phyloP scores from a whole-genome alignment of 2,888 invertebrate genomes.

The Ecdyonurus torrentis region DNA sequence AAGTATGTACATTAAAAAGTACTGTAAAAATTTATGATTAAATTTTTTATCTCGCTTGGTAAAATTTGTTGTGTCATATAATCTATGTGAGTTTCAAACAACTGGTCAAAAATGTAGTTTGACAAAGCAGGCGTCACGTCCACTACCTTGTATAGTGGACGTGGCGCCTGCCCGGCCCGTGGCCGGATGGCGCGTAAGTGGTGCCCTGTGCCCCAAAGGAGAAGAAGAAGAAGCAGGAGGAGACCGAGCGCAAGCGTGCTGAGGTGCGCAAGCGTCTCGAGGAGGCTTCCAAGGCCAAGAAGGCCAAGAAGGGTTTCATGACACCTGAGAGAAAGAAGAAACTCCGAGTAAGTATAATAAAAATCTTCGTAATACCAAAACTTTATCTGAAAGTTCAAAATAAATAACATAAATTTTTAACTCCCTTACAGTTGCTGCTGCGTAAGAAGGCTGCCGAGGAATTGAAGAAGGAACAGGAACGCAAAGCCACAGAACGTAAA shows the following conservation, averaged over 20 bases:
- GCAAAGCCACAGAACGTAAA: constrained; percentile 95
- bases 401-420: neutral
- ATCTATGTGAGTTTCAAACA: too few species aligned
- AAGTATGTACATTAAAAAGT: too few species aligned
- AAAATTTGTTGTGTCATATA: too few species aligned
- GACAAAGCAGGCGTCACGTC: too few species aligned
- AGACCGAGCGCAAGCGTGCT: constrained; percentile 96
- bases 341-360: constrained; percentile 70
- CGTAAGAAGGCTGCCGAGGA: constrained; percentile 99
- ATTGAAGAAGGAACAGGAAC: constrained; percentile 97
- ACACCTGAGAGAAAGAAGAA: constrained; percentile 99
- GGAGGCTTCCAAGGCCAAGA: constrained; percentile 96
- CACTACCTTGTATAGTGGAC: too few species aligned
- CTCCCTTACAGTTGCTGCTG: constrained; percentile 64
- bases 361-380: neutral
- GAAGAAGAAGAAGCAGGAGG: constrained; percentile 94
- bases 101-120: too few species aligned
- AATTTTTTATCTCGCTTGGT: too few species aligned
- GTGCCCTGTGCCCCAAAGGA: constrained; percentile 37
- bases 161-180: constrained; percentile 3
- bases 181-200: constrained; percentile 13
- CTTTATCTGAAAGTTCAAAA: neutral
- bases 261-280: constrained; percentile 98
- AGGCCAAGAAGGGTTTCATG: constrained; percentile 99
- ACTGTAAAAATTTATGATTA: too few species aligned